Conservation (phyloP, 37 sponge, comb jelly and placozoan genomes). For the Chondrosia reniformis region DNA sequence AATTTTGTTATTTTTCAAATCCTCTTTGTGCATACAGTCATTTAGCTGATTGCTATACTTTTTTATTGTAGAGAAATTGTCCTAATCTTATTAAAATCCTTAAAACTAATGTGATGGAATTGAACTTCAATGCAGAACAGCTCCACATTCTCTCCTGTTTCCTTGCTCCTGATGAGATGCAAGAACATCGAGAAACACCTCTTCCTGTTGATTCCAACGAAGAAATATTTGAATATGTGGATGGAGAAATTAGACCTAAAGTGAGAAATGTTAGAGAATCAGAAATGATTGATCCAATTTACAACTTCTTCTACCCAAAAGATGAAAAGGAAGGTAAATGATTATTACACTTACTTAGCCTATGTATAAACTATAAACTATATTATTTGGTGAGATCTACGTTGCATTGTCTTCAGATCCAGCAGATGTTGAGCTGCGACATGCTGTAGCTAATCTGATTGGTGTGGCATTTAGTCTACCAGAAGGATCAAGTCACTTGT, state of each 20-base stretch:
- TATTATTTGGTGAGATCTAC: too few species aligned
- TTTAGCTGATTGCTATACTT: too few species aligned
- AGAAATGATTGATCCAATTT: slow-evolving; percentile 47
- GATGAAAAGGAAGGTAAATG: too few species aligned
- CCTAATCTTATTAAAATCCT: too few species aligned
- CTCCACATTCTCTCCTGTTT: slow-evolving; percentile 19
- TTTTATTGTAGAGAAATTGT: too few species aligned
- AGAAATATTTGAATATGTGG: slow-evolving; percentile 18
- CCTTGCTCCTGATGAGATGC: slow-evolving; percentile 29
- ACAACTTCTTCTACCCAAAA: slow-evolving; percentile 58
- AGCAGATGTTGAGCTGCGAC: slow-evolving; percentile 67
- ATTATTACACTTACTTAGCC: too few species aligned
- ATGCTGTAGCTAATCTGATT: slow-evolving; percentile 66
- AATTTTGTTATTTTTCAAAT: too few species aligned
- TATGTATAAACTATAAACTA: too few species aligned
- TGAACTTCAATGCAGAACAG: slow-evolving; percentile 20
- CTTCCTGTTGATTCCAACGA: slow-evolving; percentile 31
- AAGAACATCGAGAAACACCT: neutral
- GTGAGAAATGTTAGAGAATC: neutral
- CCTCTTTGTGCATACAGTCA: too few species aligned
- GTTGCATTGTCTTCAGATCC: slow-evolving; percentile 59
- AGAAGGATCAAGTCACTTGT: slow-evolving; percentile 60
- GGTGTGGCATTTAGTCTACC: slow-evolving; percentile 69
- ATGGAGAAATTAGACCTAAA: slow-evolving; percentile 19
- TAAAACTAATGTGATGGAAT: too few species aligned